These are phyloP conservation scores for Ammodytes marinus DNA, from an alignment of 2,113 vertebrate species.

Conservation along the genomic window DNA sequence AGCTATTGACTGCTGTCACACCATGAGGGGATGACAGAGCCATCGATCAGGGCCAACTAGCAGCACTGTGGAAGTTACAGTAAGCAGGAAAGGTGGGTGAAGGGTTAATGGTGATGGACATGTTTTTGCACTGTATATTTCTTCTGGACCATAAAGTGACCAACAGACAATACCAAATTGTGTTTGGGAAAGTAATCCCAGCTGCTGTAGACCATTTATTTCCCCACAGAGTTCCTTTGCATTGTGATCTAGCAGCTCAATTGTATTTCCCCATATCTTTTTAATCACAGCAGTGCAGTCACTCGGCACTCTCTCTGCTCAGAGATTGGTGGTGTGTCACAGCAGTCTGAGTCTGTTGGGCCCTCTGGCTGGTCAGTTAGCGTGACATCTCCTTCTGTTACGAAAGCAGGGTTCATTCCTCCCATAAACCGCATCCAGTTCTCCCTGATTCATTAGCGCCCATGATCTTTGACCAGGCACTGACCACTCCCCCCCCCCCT, in stretches of 20 bases:
- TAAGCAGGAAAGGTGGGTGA: constrained; percentile 11
- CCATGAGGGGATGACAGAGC: constrained; percentile 54
- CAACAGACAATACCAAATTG: constrained; percentile 11
- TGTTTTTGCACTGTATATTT: background rate
- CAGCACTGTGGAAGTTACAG: constrained; percentile 11
- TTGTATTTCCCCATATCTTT: constrained; percentile 48
- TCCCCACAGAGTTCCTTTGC: constrained; percentile 1
- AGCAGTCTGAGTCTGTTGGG: constrained; percentile 21
- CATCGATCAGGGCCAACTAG: constrained; percentile 66
- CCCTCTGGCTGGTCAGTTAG: constrained; percentile 36
- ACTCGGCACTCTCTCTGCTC: constrained; percentile 27
- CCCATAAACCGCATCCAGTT: constrained; percentile 33
- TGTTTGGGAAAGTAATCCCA: constrained; percentile 13
- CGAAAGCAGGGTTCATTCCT: constrained; percentile 35
- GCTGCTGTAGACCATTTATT: background rate
- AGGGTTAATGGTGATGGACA: constrained; percentile 23
- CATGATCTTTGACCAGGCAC: constrained; percentile 52
- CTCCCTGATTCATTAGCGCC: constrained; percentile 41
- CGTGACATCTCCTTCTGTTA: constrained; percentile 32
- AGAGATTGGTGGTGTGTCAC: constrained; percentile 33
- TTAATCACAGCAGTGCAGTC: constrained; percentile 36
- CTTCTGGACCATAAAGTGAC: background rate
- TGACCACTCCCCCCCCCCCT: background rate
- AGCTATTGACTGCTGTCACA: constrained; percentile 80
- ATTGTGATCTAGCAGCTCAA: constrained; percentile 36